These are phyloP conservation scores for Brevimyrus niger DNA, from an alignment of 2,113 vertebrate genomes.

Conservation along the genomic window DNA sequence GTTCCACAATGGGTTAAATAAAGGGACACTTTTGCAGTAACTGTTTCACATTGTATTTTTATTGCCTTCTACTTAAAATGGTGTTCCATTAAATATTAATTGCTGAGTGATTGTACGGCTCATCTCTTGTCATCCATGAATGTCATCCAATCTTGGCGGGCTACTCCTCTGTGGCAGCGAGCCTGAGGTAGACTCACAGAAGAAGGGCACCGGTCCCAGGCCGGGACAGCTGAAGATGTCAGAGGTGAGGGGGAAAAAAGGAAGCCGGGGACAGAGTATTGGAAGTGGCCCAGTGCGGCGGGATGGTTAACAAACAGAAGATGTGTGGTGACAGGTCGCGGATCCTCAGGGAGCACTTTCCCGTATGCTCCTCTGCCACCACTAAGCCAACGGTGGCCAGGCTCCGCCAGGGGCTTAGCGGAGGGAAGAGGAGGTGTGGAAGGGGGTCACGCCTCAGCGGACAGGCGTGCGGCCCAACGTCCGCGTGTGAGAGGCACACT, in stretches of 20 bases:
- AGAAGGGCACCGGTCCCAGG: background rate
- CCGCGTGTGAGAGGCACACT: background rate
- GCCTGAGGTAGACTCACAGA: background rate
- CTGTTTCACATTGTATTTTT: background rate
- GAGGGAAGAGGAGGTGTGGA: background rate
- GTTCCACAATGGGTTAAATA: background rate
- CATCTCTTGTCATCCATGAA: background rate
- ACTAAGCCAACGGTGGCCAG: background rate
- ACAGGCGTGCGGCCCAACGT: background rate
- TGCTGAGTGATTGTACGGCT: background rate
- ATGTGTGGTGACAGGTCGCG: background rate
- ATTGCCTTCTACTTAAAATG: background rate
- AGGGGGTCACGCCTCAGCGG: background rate
- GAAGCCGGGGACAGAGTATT: background rate
- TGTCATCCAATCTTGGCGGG: background rate
- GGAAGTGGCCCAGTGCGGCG: background rate
- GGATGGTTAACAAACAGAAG: background rate
- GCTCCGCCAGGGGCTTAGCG: background rate
- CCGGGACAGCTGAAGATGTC: conserved; percentile 7
- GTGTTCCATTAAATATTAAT: background rate
- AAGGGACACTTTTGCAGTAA: background rate
- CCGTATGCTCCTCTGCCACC: background rate
- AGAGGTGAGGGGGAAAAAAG: background rate
- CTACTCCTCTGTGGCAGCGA: background rate
- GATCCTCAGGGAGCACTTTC: background rate